Percentiles rank a stretch among this genome's conserved stretches.
Conservation (phyloP, 2,113 vertebrate species). For the Pterocles burchelli region DNA sequence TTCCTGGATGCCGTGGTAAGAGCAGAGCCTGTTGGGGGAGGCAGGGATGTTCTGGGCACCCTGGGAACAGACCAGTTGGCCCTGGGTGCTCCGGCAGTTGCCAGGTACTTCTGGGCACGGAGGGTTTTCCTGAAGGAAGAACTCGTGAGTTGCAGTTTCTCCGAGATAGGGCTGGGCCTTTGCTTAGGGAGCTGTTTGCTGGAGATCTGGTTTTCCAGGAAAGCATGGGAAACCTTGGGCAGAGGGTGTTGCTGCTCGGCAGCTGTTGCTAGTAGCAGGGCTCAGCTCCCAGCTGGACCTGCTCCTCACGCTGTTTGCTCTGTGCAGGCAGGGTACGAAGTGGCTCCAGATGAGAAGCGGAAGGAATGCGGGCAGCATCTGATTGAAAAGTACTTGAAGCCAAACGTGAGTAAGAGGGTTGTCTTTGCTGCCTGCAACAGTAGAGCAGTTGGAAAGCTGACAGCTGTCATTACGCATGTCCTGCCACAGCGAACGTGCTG, state of each 20-base stretch:
- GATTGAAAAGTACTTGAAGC: constrained; percentile 86
- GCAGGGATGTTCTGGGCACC: background rate
- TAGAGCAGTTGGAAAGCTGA: background rate
- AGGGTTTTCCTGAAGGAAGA: background rate
- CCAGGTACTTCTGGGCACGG: background rate
- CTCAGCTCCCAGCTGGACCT: background rate
- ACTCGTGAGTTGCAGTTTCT: background rate
- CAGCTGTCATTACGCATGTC: background rate
- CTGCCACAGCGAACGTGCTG: background rate
- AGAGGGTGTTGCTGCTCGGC: background rate
- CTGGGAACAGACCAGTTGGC: background rate
- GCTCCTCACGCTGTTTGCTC: background rate
- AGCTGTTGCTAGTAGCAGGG: background rate
- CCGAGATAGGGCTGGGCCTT: background rate
- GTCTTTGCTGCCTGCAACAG: background rate
- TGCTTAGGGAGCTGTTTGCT: background rate
- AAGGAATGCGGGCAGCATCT: constrained; percentile 88
- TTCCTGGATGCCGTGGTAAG: constrained; percentile 98
- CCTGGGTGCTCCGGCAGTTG: background rate
- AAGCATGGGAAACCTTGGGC: background rate
- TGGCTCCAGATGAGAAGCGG: constrained; percentile 93
- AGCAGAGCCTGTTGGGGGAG: background rate
- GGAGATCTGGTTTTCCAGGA: constrained; percentile 1
- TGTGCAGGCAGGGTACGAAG: constrained; percentile 91
- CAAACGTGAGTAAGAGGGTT: constrained; percentile 69